Evolutionary conservation across 1,140 invertebrate species (phyloP), one percentile per base, ranked within the genome.

Genomic region (Leptopilina boulardi): DNA sequence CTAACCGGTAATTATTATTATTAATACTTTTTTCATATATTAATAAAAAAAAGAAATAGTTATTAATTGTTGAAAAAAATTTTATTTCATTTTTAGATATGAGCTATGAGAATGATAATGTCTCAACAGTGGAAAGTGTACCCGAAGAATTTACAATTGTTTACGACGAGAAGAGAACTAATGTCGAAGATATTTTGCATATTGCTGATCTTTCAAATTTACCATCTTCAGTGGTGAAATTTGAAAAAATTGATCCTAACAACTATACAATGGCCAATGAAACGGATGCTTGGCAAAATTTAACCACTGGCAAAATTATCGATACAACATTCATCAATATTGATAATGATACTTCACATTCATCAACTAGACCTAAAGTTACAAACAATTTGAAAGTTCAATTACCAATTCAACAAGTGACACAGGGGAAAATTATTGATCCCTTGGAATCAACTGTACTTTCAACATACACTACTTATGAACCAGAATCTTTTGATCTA

Each of bases 401-500:
- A 0, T 42, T 56, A 70, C 30, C 19, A 51, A 44, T 0, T 73
- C 70, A 11, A 54, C 70, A 18, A 66, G 18, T 4, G n/a, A 26
- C 34, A 15, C 44, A 18, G 11, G n/a, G 4, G 44, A 77, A 76
- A 76, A 82, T 26, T 38, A 74, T 23, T 59, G 41, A 41, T 42
- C 38, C 34, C 9, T n/a, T 71, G 15, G 41, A 71, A 71, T n/a
- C 77, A 77, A 88, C 88, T 19, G 73, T 85, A 15, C 66, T 90
- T 30, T 79, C 76, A 13, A 84, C 84, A 13, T 80, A 89, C 9
- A 83, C 85, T 30, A 82, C 83, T 0, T 85, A 77, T 19, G 83
- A 78, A 23, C 79, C 82, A 8, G 84, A 87, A 15, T 79, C 80
- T 0, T 91, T 91, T 70, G 90, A 91, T 83, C 76, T 91, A 13